phyloP scores from a whole-genome alignment of 1,140 invertebrate genomes.

The Microplitis mediator region DNA sequence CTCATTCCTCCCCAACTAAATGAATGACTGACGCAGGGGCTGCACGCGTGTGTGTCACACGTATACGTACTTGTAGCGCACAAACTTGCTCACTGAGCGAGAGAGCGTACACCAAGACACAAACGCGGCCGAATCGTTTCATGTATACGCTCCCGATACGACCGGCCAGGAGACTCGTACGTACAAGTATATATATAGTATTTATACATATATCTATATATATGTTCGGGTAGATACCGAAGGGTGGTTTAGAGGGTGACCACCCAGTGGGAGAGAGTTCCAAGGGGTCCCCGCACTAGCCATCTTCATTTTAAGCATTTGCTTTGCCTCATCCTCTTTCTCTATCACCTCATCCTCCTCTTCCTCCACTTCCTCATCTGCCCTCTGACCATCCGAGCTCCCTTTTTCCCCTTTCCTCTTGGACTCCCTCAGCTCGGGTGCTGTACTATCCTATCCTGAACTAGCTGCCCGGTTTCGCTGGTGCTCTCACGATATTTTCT shows the following conservation, averaged over 20 bases:
- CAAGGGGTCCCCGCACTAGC: slow-evolving; percentile 46
- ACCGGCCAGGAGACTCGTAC: neutral
- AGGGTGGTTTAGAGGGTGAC: slow-evolving; percentile 17
- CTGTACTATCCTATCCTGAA: slow-evolving; percentile 64
- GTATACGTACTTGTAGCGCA: slow-evolving; percentile 18
- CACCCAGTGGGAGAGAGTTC: slow-evolving; percentile 6
- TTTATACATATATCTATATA: slow-evolving; percentile 19
- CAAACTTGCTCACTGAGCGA: too few species aligned
- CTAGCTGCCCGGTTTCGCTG: slow-evolving; percentile 44
- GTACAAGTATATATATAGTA: slow-evolving; percentile 19
- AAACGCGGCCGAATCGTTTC: slow-evolving; percentile 13
- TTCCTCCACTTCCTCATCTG: slow-evolving; percentile 40
- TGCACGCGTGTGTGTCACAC: slow-evolving; percentile 45
- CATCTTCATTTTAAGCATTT: slow-evolving; percentile 58
- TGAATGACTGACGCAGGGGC: slow-evolving; percentile 60
- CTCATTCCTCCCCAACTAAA: slow-evolving; percentile 48
- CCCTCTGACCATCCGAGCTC: slow-evolving; percentile 31
- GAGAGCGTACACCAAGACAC: slow-evolving; percentile 23
- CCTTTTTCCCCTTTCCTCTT: slow-evolving; percentile 31
- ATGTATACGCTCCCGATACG: slow-evolving; percentile 23
- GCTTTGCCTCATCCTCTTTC: slow-evolving; percentile 32
- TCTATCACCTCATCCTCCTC: slow-evolving; percentile 32
- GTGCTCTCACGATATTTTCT: slow-evolving; percentile 61
- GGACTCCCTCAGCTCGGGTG: slow-evolving; percentile 50
- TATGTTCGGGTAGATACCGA: slow-evolving; percentile 28